These are phyloP conservation scores for Misgurnus anguillicaudatus DNA, from an alignment of 2,113 vertebrate genomes.

Conservation along the genomic window DNA sequence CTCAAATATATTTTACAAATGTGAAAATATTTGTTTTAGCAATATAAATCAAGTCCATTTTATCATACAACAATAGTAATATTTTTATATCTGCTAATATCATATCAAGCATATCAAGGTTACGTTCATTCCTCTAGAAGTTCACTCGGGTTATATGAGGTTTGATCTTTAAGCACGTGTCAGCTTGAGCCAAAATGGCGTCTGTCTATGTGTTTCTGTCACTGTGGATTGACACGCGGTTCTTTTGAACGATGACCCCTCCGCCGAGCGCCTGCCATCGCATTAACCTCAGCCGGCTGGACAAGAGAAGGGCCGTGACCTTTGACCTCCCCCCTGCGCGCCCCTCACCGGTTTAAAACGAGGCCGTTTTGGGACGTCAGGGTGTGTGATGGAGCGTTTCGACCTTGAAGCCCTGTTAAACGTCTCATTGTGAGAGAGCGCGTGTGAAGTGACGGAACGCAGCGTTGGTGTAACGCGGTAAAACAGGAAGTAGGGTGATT, in stretches of 20 bases:
- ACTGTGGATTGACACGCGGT: not conserved
- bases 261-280: conserved; percentile 15
- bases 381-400: conserved; percentile 12
- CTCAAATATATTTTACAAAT: too few species aligned
- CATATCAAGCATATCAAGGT: too few species aligned
- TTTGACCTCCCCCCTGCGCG: conserved; percentile 11
- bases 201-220: not conserved
- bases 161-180: not conserved
- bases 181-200: not conserved
- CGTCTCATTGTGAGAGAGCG: not conserved
- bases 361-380: not conserved
- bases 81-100: too few species aligned
- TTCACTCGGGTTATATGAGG: too few species aligned
- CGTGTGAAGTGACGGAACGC: not conserved
- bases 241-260: conserved; percentile 22
- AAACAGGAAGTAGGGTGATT: conserved; percentile 45
- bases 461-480: not conserved
- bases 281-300: conserved; percentile 22
- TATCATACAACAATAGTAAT: too few species aligned
- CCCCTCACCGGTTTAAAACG: not conserved
- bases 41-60: too few species aligned
- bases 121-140: too few species aligned
- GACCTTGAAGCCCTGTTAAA: conserved; percentile 16
- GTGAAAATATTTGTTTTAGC: too few species aligned
- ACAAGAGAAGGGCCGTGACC: conserved; percentile 42